Conservation (phyloP, 2,888 invertebrate species). For the Oscheius onirici region DNA sequence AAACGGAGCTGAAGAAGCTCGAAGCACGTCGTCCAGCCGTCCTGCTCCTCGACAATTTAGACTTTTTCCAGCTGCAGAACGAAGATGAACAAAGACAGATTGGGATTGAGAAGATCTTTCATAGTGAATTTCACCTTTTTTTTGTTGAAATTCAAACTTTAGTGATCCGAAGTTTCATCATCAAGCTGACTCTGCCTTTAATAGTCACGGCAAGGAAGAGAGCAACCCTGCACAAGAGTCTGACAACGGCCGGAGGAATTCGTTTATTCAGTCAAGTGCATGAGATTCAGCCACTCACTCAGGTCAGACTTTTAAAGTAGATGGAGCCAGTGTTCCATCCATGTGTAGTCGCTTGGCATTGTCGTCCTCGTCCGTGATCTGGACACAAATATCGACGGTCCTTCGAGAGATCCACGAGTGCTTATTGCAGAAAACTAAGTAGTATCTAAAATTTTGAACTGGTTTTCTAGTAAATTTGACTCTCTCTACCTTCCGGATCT, state of each 20-base stretch:
- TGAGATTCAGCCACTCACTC: constrained; percentile 31
- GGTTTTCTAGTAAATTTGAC: no score
- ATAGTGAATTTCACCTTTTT: constrained; percentile 32
- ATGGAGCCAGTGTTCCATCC: constrained; percentile 50
- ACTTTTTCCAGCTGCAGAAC: constrained; percentile 48
- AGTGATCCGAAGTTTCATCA: constrained; percentile 16
- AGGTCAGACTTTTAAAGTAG: constrained; percentile 21
- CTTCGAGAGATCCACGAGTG: constrained; percentile 62
- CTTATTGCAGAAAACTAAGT: constrained; percentile 67
- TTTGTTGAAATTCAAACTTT: no score
- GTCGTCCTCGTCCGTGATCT: constrained; percentile 48
- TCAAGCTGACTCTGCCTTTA: not conserved
- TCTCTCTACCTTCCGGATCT: constrained; percentile 51
- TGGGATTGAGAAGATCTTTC: constrained; percentile 52
- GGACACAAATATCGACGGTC: constrained; percentile 55
- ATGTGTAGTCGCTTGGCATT: constrained; percentile 45
- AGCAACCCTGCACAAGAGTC: constrained; percentile 20
- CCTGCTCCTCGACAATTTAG: constrained; percentile 59
- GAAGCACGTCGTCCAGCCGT: constrained; percentile 50
- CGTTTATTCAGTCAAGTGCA: constrained; percentile 34
- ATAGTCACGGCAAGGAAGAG: constrained; percentile 26
- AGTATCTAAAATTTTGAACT: constrained; percentile 54
- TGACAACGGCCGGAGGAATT: constrained; percentile 13
- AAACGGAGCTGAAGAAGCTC: constrained; percentile 37
- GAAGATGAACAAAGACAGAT: constrained; percentile 61